These are phyloP conservation scores for Conus betulinus DNA, from an alignment of 1,140 invertebrate species.

Conservation along the genomic window DNA sequence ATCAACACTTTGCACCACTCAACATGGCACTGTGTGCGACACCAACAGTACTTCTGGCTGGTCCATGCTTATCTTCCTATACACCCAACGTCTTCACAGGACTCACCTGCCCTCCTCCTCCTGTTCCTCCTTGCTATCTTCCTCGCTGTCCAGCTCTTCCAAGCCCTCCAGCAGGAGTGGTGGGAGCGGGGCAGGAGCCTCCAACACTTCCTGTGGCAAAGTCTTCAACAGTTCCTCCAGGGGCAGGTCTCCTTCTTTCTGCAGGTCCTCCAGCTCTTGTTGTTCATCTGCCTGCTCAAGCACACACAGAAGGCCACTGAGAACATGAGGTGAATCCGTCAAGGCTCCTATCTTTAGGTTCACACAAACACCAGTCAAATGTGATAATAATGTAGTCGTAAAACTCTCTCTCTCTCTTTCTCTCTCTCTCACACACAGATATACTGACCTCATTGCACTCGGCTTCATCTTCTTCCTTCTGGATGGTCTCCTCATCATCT, in stretches of 20 bases:
- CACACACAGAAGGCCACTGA: not conserved
- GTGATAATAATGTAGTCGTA: too few relatives aligned
- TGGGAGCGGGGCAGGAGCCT: constrained; percentile 52
- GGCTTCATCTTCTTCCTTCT: constrained; percentile 88
- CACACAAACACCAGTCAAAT: too few relatives aligned
- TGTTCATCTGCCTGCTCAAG: constrained; percentile 75
- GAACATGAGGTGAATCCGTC: too few relatives aligned
- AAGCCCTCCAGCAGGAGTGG: not conserved
- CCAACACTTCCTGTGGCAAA: constrained; percentile 71
- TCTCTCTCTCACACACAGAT: too few relatives aligned
- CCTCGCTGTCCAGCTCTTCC: constrained; percentile 47
- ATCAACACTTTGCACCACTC: too few relatives aligned
- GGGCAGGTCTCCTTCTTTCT: constrained; percentile 92
- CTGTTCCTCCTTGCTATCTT: constrained; percentile 42
- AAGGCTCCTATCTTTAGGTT: too few relatives aligned
- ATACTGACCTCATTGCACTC: constrained; percentile 73
- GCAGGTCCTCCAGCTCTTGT: constrained; percentile 89
- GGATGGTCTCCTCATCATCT: constrained; percentile 98
- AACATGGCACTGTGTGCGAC: too few relatives aligned
- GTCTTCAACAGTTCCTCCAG: constrained; percentile 85
- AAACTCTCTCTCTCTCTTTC: too few relatives aligned
- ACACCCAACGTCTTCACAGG: too few relatives aligned
- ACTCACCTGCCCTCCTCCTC: not conserved
- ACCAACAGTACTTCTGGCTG: too few relatives aligned
- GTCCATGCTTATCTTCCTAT: too few relatives aligned